These are phyloP conservation scores for Aviceda subcristata DNA, from an alignment of 2,113 vertebrate genomes.

Conservation along the genomic window DNA sequence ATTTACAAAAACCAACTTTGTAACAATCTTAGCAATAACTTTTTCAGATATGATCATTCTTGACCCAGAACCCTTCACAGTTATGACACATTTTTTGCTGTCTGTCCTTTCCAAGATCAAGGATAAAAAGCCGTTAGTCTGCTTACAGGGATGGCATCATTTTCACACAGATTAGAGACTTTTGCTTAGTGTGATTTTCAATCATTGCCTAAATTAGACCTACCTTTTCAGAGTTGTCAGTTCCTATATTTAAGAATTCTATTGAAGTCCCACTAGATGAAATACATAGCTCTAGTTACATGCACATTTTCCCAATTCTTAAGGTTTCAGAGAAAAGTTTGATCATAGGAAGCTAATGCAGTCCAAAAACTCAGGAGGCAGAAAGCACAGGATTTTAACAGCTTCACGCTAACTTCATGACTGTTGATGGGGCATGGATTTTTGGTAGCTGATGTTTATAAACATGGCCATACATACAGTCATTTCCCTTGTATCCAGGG, in stretches of 20 bases:
- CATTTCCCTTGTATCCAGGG: not conserved
- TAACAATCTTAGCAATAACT: not conserved
- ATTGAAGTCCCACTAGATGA: not conserved
- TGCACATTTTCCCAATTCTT: not conserved
- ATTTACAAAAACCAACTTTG: not conserved
- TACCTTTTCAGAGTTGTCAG: not conserved
- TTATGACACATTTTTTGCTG: not conserved
- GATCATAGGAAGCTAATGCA: not conserved
- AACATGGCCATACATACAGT: not conserved
- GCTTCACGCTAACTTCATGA: not conserved
- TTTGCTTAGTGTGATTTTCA: not conserved
- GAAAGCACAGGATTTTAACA: not conserved
- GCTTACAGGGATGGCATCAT: not conserved
- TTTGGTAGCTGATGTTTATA: not conserved
- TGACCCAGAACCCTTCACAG: not conserved
- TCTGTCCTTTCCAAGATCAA: conserved; percentile 9
- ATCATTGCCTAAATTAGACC: conserved; percentile 23
- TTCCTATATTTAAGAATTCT: not conserved
- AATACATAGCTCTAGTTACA: not conserved
- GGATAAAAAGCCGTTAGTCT: not conserved
- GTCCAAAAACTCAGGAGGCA: not conserved
- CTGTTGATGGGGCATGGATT: not conserved
- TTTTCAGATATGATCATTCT: not conserved
- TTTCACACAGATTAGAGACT: conserved; percentile 13
- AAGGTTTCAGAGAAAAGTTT: not conserved